Evolutionary conservation across 2,888 invertebrate species (phyloP).

Genomic region (Ephialtes manifestator): DNA sequence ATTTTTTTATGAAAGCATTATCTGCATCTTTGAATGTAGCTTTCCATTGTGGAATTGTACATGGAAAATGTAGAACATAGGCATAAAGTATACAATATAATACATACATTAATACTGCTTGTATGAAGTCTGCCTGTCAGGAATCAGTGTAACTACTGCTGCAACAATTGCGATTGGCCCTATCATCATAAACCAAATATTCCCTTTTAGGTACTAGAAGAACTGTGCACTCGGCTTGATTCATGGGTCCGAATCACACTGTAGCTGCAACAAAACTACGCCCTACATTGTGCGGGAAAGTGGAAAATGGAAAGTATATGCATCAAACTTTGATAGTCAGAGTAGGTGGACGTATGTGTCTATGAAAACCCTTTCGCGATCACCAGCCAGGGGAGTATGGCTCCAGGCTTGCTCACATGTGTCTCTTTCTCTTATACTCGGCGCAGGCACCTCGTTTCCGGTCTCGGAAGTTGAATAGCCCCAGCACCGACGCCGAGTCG

Average conservation of each 20-base stretch:
- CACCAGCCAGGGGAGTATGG: slow-evolving; percentile 14
- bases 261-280: not conserved
- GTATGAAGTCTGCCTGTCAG: not conserved
- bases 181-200: slow-evolving; percentile 30
- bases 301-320: not conserved
- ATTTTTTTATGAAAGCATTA: too few relatives aligned
- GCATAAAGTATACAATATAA: not conserved
- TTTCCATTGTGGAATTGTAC: not conserved
- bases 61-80: not conserved
- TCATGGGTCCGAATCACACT: slow-evolving; percentile 5
- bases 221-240: not conserved
- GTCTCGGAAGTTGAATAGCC: slow-evolving; percentile 49
- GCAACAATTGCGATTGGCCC: not conserved
- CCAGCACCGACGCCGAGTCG: slow-evolving; percentile 18
- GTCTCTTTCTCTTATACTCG: slow-evolving; percentile 18
- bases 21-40: not conserved
- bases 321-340: slow-evolving; percentile 14
- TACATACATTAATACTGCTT: not conserved
- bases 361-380: slow-evolving; percentile 35
- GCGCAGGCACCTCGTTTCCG: slow-evolving; percentile 46
- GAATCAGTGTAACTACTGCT: not conserved
- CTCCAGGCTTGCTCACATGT: slow-evolving; percentile 11
- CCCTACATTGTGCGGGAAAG: not conserved
- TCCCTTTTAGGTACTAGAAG: not conserved
- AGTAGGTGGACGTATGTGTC: not conserved